Conservation (phyloP, 2,113 vertebrate genomes). For the Brachyhypopomus occidentalis region DNA sequence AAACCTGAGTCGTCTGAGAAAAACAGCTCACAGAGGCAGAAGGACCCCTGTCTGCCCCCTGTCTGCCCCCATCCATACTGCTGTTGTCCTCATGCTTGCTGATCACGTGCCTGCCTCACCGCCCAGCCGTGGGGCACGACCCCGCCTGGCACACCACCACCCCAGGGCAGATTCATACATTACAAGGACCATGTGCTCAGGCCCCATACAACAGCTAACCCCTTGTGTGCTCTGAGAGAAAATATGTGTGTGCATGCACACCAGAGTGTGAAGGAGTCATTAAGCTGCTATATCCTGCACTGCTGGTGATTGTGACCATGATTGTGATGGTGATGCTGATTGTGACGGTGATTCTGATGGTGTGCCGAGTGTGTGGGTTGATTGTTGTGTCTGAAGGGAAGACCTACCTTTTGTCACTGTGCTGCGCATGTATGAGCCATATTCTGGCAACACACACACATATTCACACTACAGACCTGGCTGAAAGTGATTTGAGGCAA, state of each 20-base stretch:
- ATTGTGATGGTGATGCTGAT: too few species aligned
- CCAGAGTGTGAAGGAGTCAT: not conserved
- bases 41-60: not conserved
- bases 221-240: not conserved
- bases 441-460: not conserved
- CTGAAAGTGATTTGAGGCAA: slow-evolving; percentile 27
- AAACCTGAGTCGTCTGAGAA: slow-evolving; percentile 1
- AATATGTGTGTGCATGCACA: too few species aligned
- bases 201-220: slow-evolving; percentile 6
- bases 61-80: too few species aligned
- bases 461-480: slow-evolving; percentile 2
- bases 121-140: not conserved
- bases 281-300: slow-evolving; percentile 1
- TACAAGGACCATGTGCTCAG: slow-evolving; percentile 46
- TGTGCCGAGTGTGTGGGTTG: not conserved
- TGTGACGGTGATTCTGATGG: too few species aligned
- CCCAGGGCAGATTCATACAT: slow-evolving; percentile 55
- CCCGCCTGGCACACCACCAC: slow-evolving; percentile 55
- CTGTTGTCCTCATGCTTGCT: too few species aligned
- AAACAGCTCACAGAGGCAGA: not conserved
- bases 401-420: slow-evolving; percentile 20
- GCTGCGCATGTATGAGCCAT: slow-evolving; percentile 10
- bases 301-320: not conserved
- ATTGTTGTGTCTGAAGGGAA: not conserved
- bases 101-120: slow-evolving; percentile 31